Evolutionary conservation across 2,888 invertebrate genomes (phyloP), one percentile per base, ranked within the genome.

Genomic region (Carterocephalus palaemon): DNA sequence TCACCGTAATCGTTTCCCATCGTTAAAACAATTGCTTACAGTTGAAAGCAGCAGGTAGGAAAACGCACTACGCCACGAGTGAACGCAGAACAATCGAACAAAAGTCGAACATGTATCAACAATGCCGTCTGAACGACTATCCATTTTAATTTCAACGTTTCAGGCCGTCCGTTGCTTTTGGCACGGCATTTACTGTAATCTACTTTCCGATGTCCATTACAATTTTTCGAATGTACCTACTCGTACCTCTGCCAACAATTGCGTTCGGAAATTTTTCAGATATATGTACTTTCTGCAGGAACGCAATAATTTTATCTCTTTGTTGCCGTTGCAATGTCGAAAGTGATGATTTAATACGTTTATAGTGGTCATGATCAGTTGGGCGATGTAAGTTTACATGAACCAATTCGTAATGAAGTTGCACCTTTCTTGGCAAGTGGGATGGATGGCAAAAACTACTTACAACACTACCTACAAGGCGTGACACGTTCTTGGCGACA

Each of bases 51-150:
- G 1, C 8, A 45, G n/a, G 49, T 48, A 52, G 47, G 49, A 39
- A 56, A 53, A n/a, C n/a, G n/a, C 51, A 54, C 34, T 42, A 47
- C 47, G 26, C 32, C 39, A 47, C 57, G 56, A 61, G 58, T 55
- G 52, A 51, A 53, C 53, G 38, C 9, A 37, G 47, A 49, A 55
- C 50, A 54, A 23, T 8, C n/a, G n/a, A 50, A 52, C 48, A 45
- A 13, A 32, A 17, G 24, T 37, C 10, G 17, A 17, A 24, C 37
- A 37, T 26, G 37, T 17, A 26, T 26, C 9, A 26, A 33, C 26
- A 28, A 28, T 20, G 9, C 8, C 15, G 15, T 17, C 32, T 22
- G 24, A 28, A 20, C 17, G 23, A 33, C 17, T 17, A 19, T 15
- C 24, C 22, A 40, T 40, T 29, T 23, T 10, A 40, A 31, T 23